Evolutionary conservation across 2,113 vertebrate species (phyloP).

Genomic region (Siphamia tubifer): DNA sequence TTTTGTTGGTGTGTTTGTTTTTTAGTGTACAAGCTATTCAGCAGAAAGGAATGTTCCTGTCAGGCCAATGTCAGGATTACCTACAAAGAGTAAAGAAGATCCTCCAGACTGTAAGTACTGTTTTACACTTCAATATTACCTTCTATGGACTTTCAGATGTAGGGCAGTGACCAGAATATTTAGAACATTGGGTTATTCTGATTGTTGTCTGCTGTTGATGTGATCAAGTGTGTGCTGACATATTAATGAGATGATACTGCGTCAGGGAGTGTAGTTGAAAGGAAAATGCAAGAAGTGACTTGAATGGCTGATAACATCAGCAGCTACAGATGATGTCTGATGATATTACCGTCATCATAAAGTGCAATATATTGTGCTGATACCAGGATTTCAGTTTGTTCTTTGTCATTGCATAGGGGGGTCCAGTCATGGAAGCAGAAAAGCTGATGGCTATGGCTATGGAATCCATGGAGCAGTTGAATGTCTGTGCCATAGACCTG

Average conservation of each 20-base stretch:
- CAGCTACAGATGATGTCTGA: neutral
- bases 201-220: too few species aligned
- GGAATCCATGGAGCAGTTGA: conserved; percentile 84
- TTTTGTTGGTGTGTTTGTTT: neutral
- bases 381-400: neutral
- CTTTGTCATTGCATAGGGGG: conserved; percentile 52
- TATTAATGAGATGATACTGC: neutral
- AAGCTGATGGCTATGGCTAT: conserved; percentile 76
- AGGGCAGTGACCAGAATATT: too few species aligned
- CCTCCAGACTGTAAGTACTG: conserved; percentile 66
- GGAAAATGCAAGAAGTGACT: neutral
- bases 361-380: too few species aligned
- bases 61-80: conserved; percentile 25
- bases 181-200: too few species aligned
- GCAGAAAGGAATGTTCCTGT: conserved; percentile 9
- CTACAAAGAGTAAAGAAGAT: conserved; percentile 50
- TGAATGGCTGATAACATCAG: neutral
- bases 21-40: conserved; percentile 40
- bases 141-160: too few species aligned
- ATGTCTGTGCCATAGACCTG: conserved; percentile 76
- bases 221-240: neutral
- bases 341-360: neutral
- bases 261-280: too few species aligned
- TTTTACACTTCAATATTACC: too few species aligned
- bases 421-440: conserved; percentile 65